Conservation (phyloP, 2,113 vertebrate genomes). For the Anarrhichthys ocellatus region DNA sequence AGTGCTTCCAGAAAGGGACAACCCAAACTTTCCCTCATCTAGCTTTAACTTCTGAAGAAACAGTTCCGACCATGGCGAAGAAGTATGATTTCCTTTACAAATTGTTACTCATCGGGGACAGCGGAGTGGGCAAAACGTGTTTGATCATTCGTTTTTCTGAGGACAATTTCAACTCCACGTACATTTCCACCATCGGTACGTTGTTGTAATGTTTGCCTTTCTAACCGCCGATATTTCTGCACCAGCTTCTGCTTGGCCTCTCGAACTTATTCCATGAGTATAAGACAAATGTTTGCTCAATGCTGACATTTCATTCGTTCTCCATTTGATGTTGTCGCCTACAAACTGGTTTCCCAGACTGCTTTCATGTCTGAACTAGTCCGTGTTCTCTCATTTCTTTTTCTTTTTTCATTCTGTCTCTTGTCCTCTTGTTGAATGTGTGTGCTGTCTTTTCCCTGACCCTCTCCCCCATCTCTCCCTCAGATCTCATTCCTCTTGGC, state of each 20-base stretch:
- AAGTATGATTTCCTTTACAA: constrained; percentile 96
- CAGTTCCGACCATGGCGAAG: constrained; percentile 86
- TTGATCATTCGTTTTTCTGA: constrained; percentile 95
- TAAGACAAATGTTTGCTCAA: constrained; percentile 18
- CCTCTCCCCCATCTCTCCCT: constrained; percentile 48
- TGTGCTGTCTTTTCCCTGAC: constrained; percentile 31
- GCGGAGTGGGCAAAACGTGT: constrained; percentile 95
- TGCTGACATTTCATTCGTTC: constrained; percentile 32
- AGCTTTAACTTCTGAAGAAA: constrained; percentile 18
- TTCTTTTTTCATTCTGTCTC: background rate
- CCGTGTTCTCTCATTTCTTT: constrained; percentile 22
- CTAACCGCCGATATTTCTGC: constrained; percentile 3
- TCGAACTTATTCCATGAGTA: background rate
- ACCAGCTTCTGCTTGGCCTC: background rate
- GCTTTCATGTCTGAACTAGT: constrained; percentile 78
- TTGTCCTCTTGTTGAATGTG: constrained; percentile 14
- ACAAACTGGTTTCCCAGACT: constrained; percentile 59
- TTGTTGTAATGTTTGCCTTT: background rate
- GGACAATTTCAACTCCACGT: constrained; percentile 94
- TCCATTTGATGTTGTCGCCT: constrained; percentile 13
- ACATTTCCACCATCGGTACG: constrained; percentile 96
- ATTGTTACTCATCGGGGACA: constrained; percentile 93
- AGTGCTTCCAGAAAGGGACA: background rate
- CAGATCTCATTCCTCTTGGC: constrained; percentile 69
- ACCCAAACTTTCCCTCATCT: background rate